Evolutionary conservation across 2,888 invertebrate species (phyloP), one percentile per base, ranked within the genome.

Genomic region (Sarcophaga rosellei): DNA sequence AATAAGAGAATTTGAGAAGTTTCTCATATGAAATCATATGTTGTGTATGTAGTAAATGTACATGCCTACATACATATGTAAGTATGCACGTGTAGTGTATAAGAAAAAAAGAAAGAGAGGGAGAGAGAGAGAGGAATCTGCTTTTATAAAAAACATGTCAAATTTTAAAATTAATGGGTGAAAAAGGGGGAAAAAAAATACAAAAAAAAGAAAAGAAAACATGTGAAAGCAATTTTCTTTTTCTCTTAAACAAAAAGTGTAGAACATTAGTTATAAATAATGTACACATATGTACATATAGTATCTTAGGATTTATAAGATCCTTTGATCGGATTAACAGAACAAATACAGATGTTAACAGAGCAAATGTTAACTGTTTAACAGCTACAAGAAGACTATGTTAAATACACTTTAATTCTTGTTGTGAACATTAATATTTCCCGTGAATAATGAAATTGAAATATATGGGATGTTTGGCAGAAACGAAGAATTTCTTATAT

Each of bases 151-250:
- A 47, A 75, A 70, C 75, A 57, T 76, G 81, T 76, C 81, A 76
- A 70, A 57, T 63, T 57, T 81, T 15, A 70, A 75, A 57, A 81
- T 81, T 75, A 81, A 81, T 81, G 81, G 44, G 61, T 8, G 35
- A 35, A 74, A 81, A 74, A 65, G 65, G 53, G 59, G 53, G 65
- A 57, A 57, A 57, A 57, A 1, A 57, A 1, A 57, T 61, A 47
- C n/a, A 11, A 17, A n/a, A 65, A 78, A 69, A 78, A 69, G 21
- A 63, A 25, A 25, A 35, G 35, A 65, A 65, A 65, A 17, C 11
- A 44, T 35, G 6, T 35, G 35, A 35, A 35, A 35, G 35, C 2
- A 35, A 35, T 35, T 35, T 35, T 35, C 35, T 44, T 65, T 65
- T 15, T 4, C 20, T 66, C 23, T 10, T 21, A 17, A 15, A 63